Conservation (phyloP, 2,888 invertebrate genomes). For the Notodonta ziczac region DNA sequence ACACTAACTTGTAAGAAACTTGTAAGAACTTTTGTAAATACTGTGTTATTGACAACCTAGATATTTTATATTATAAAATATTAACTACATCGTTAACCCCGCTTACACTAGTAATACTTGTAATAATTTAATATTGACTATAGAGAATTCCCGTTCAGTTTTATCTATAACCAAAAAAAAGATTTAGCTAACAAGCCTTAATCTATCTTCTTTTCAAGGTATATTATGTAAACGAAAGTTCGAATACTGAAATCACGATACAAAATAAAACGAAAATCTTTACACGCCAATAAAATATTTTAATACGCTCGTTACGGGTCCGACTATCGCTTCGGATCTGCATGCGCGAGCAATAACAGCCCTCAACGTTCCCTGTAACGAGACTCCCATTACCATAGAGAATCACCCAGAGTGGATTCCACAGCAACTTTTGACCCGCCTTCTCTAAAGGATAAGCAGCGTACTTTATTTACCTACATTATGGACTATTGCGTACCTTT, state of each 20-base stretch:
- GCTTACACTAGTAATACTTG: no score
- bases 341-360: slow-evolving; percentile 50
- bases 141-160: no score
- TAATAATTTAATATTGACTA: no score
- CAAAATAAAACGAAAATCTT: slow-evolving; percentile 34
- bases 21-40: slow-evolving; percentile 18
- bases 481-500: no score
- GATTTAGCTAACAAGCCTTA: no score
- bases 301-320: slow-evolving; percentile 50
- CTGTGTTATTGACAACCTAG: not conserved
- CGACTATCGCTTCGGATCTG: slow-evolving; percentile 49
- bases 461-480: no score
- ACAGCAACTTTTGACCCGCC: slow-evolving; percentile 38
- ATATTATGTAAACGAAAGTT: not conserved
- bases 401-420: slow-evolving; percentile 43
- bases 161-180: no score
- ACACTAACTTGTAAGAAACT: slow-evolving; percentile 38
- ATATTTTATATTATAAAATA: no score
- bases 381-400: slow-evolving; percentile 44
- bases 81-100: no score
- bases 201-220: not conserved
- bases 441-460: slow-evolving; percentile 2
- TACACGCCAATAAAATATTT: slow-evolving; percentile 49
- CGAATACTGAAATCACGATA: slow-evolving; percentile 7
- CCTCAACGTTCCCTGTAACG: slow-evolving; percentile 49